Evolutionary conservation across 2,113 vertebrate genomes (phyloP).

Genomic region (Cyanoliseus patagonus): DNA sequence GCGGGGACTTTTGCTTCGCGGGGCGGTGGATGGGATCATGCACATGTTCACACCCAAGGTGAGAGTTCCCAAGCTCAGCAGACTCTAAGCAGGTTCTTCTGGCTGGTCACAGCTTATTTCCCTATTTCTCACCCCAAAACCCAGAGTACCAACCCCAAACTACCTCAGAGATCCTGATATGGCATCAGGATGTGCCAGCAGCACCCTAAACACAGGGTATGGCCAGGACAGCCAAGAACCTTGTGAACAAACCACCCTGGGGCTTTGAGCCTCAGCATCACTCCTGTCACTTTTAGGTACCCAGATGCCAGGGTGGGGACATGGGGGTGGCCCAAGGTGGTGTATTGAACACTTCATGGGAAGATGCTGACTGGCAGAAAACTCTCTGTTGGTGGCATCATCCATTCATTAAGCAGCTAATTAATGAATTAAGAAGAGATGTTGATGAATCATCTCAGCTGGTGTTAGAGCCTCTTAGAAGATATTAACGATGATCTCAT

Average conservation of each 20-base stretch:
- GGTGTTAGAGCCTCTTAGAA: neutral
- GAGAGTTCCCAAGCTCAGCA: conserved; percentile 20
- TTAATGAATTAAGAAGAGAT: conserved; percentile 34
- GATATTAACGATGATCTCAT: neutral
- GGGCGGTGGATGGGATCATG: conserved; percentile 92
- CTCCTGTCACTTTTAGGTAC: neutral
- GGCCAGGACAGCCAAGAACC: neutral
- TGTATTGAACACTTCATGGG: neutral
- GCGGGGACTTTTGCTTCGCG: conserved; percentile 88
- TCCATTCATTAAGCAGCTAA: conserved; percentile 37
- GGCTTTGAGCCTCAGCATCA: neutral
- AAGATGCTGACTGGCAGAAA: neutral
- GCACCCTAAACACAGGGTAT: neutral
- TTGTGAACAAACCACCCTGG: neutral
- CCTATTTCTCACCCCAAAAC: neutral
- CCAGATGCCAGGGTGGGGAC: neutral
- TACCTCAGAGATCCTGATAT: fast-evolving
- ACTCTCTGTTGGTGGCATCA: neutral
- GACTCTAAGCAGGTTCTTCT: neutral
- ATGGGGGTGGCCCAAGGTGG: neutral
- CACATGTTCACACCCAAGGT: conserved; percentile 99
- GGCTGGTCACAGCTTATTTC: neutral
- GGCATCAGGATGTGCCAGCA: neutral
- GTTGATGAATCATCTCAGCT: conserved; percentile 10
- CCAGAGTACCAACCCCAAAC: neutral